Percentiles rank a stretch among this genome's conserved stretches.
These are phyloP conservation scores for Molorchus minor DNA, from an alignment of 2,888 invertebrate genomes.

Conservation along the genomic window DNA sequence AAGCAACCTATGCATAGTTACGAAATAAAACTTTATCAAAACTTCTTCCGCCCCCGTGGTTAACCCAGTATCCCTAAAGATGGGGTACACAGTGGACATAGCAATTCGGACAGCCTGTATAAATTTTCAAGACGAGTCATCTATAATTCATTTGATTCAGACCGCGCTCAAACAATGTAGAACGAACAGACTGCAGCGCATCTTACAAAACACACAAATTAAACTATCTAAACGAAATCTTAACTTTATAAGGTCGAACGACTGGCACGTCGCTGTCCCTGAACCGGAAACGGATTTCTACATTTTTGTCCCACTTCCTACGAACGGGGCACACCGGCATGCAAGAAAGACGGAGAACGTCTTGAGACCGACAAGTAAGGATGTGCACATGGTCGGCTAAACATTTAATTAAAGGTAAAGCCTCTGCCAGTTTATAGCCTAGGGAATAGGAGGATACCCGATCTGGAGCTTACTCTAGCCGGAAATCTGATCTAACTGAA, in stretches of 20 bases:
- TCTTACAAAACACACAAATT: slow-evolving; percentile 43
- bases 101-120: too few species aligned
- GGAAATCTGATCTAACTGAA: slow-evolving; percentile 35
- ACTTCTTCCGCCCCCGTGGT: too few species aligned
- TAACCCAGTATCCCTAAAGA: too few species aligned
- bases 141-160: too few species aligned
- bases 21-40: too few species aligned
- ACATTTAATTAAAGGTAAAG: slow-evolving; percentile 47
- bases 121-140: too few species aligned
- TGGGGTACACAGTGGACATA: too few species aligned
- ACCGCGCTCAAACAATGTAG: slow-evolving; percentile 1
- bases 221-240: slow-evolving; percentile 44
- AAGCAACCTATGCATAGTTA: too few species aligned
- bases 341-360: neutral
- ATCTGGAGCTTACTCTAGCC: slow-evolving; percentile 25
- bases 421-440: slow-evolving; percentile 35
- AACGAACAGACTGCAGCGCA: slow-evolving; percentile 17
- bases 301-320: neutral
- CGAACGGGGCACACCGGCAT: neutral
- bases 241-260: slow-evolving; percentile 35
- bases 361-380: slow-evolving; percentile 16
- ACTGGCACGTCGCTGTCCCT: slow-evolving; percentile 12
- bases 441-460: slow-evolving; percentile 23
- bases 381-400: slow-evolving; percentile 34
- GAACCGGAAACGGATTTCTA: neutral